These are phyloP conservation scores for Enteromius paludinosus DNA, from an alignment of 2,797 vertebrate species.

Conservation along the genomic window DNA sequence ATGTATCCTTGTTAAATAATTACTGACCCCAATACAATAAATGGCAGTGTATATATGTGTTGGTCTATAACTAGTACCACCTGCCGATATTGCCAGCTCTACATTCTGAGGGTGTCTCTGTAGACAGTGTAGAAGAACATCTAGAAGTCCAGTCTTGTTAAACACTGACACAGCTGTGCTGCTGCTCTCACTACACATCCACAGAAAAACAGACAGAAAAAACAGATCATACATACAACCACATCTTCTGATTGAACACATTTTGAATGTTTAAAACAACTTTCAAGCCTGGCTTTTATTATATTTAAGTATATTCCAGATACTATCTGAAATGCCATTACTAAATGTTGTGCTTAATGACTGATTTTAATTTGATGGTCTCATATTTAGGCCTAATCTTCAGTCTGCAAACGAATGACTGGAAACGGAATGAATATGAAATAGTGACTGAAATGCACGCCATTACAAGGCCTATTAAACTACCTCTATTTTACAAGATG, in stretches of 20 bases:
- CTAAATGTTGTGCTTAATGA: neutral
- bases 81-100: constrained; percentile 91
- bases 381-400: neutral
- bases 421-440: too few relatives aligned
- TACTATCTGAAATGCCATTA: neutral
- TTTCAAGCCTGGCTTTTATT: neutral
- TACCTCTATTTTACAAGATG: too few relatives aligned
- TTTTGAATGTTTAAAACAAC: neutral
- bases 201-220: neutral
- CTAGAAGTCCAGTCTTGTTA: constrained; percentile 90
- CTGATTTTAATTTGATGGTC: neutral
- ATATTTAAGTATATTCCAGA: neutral
- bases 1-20: neutral
- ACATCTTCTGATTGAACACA: neutral
- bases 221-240: neutral
- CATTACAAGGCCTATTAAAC: too few relatives aligned
- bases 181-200: constrained; percentile 87
- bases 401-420: too few relatives aligned
- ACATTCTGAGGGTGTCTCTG: constrained; percentile 85
- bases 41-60: neutral
- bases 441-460: too few relatives aligned
- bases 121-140: constrained; percentile 86
- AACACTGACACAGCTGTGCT: constrained; percentile 88
- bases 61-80: constrained; percentile 72
- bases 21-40: neutral